phyloP scores from a whole-genome alignment of 2,797 vertebrate species.

The Pristis pectinata region DNA sequence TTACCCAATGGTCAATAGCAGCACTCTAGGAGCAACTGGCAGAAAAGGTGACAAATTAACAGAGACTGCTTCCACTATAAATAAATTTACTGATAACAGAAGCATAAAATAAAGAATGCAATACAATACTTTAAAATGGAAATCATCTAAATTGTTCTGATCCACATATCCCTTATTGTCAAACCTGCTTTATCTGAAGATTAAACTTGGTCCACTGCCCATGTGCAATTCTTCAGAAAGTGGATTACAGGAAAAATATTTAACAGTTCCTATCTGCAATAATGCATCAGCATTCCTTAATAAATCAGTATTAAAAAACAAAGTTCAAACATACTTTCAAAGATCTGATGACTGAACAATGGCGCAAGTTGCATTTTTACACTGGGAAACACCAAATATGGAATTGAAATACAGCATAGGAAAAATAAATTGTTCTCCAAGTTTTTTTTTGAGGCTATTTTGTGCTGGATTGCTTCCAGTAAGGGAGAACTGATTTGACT shows the following conservation, averaged over 20 bases:
- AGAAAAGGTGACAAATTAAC: not conserved
- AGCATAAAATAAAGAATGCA: not conserved
- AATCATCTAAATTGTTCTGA: not conserved
- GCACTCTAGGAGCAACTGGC: not conserved
- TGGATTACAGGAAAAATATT: not conserved
- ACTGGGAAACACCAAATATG: constrained; percentile 28
- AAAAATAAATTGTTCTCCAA: not conserved
- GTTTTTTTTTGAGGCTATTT: not conserved
- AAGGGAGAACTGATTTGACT: not conserved
- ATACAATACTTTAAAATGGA: not conserved
- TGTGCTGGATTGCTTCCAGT: not conserved
- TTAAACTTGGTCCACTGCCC: not conserved
- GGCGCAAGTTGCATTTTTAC: not conserved
- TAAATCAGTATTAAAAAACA: not conserved
- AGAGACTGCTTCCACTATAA: not conserved
- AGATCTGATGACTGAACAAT: constrained; percentile 1
- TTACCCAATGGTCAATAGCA: not conserved
- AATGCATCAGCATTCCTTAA: not conserved
- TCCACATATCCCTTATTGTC: not conserved
- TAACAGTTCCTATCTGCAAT: not conserved
- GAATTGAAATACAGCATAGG: not conserved
- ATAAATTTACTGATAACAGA: not conserved
- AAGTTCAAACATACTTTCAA: constrained; percentile 16
- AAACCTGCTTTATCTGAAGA: not conserved
- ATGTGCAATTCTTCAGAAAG: not conserved